phyloP scores from a whole-genome alignment of 2,113 vertebrate genomes.

The Engraulis encrasicolus region DNA sequence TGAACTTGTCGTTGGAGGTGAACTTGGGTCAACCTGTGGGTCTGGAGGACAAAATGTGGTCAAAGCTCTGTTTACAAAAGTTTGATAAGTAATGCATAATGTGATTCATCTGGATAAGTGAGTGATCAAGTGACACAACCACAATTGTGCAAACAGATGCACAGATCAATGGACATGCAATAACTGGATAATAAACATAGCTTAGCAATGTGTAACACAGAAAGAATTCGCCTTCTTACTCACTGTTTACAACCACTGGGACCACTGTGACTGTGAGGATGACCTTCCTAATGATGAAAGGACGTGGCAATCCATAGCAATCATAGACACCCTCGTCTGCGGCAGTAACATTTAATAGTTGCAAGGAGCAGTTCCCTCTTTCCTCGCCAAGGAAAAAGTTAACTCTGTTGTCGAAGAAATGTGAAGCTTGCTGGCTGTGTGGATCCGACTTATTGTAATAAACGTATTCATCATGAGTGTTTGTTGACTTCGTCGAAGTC shows the following conservation, averaged over 20 bases:
- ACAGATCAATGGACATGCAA: too few relatives aligned
- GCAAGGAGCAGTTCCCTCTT: slow-evolving; percentile 33
- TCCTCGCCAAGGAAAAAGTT: not conserved
- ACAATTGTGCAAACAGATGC: too few relatives aligned
- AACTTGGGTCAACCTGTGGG: too few relatives aligned
- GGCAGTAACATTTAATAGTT: not conserved
- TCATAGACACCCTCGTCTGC: slow-evolving; percentile 30
- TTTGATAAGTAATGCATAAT: too few relatives aligned
- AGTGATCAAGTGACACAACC: too few relatives aligned
- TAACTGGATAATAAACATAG: too few relatives aligned
- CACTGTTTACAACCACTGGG: too few relatives aligned
- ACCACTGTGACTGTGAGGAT: not conserved
- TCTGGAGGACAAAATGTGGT: too few relatives aligned
- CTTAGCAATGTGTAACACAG: too few relatives aligned
- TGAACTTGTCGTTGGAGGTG: too few relatives aligned
- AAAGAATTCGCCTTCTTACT: not conserved
- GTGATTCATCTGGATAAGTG: too few relatives aligned
- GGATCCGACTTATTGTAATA: accelerated
- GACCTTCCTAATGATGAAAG: not conserved
- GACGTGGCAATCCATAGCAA: not conserved
- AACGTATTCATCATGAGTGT: slow-evolving; percentile 1
- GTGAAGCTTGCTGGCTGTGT: accelerated
- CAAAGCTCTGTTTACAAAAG: too few relatives aligned
- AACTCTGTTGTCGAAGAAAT: accelerated
- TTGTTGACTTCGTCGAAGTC: accelerated